Conservation (phyloP, 2,797 vertebrate genomes). For the Huso huso region DNA sequence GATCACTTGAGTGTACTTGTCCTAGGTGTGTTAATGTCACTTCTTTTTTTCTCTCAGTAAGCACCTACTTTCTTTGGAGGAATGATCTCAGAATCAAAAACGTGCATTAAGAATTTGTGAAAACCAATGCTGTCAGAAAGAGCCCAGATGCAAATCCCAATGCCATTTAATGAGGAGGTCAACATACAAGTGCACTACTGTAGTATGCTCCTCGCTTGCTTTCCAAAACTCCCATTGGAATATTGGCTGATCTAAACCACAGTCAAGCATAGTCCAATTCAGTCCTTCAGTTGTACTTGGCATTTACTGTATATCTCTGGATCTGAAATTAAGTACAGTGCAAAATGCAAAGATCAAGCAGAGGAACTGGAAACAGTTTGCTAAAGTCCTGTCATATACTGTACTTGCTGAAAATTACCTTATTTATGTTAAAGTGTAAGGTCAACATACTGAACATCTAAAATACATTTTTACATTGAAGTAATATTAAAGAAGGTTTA, state of each 20-base stretch:
- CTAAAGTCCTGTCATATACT: too few species aligned
- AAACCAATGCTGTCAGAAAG: background rate
- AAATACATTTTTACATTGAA: too few species aligned
- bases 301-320: background rate
- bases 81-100: background rate
- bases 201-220: background rate
- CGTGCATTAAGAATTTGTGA: background rate
- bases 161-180: background rate
- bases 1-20: too few species aligned
- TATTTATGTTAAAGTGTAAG: too few species aligned
- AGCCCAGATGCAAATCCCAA: background rate
- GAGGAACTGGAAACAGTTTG: background rate
- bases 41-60: too few species aligned
- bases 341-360: background rate
- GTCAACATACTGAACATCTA: too few species aligned
- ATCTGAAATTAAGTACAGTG: background rate
- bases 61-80: background rate
- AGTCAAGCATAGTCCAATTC: background rate
- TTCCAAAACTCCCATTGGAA: background rate
- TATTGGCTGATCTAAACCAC: background rate
- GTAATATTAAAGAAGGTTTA: too few species aligned
- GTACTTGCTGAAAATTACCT: too few species aligned
- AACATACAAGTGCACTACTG: background rate
- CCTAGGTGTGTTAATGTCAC: too few species aligned
- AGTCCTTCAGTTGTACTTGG: background rate